phyloP scores from a whole-genome alignment of 2,888 invertebrate genomes.

The Euzophera pinguis region DNA sequence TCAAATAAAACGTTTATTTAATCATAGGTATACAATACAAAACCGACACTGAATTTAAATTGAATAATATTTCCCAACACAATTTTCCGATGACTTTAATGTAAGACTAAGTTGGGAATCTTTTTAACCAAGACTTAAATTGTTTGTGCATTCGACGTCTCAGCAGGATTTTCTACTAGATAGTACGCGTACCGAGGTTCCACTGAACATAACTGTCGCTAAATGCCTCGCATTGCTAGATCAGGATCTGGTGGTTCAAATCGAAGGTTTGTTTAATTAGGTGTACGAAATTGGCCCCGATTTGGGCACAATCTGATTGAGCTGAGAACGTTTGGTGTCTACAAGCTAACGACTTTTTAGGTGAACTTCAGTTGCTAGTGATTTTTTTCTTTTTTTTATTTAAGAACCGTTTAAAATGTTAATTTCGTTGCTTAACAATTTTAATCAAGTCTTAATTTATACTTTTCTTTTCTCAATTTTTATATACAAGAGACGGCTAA shows the following conservation, averaged over 20 bases:
- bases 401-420: too few relatives aligned
- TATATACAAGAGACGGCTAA: too few relatives aligned
- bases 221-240: slow-evolving; percentile 11
- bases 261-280: slow-evolving; percentile 1
- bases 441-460: too few relatives aligned
- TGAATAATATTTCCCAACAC: too few relatives aligned
- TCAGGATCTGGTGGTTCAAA: slow-evolving; percentile 3
- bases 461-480: too few relatives aligned
- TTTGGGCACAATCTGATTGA: background rate
- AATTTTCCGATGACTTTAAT: too few relatives aligned
- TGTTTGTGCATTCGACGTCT: background rate
- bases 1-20: background rate
- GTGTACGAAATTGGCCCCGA: slow-evolving; percentile 1
- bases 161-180: background rate
- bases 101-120: too few relatives aligned
- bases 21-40: background rate
- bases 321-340: background rate
- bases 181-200: slow-evolving; percentile 1
- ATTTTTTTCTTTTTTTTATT: too few relatives aligned
- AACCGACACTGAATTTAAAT: background rate
- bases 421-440: too few relatives aligned
- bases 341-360: too few relatives aligned
- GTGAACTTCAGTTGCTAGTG: too few relatives aligned
- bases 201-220: slow-evolving; percentile 22
- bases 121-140: slow-evolving; percentile 14